Base-by-base conservation (phyloP, 1,140 invertebrate genomes). In the Drepana arcuata region DNA sequence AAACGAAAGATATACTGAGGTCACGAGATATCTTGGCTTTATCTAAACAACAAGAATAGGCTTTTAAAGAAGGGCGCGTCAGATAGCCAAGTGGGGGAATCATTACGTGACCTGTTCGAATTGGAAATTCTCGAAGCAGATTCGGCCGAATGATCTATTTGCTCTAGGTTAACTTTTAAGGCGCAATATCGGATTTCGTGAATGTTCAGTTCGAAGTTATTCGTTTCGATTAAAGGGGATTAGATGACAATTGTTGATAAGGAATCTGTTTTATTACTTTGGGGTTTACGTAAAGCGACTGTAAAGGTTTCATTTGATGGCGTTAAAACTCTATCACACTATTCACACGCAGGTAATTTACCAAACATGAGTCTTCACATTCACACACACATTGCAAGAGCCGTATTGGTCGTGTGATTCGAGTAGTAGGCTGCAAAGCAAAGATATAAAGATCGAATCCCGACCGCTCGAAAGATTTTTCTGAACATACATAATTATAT, bases 21-120 rank as follows among this genome's bases (percentile, higher is more conserved):
- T 82, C 78, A 79, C 50, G 39, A 56, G 68, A 75, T 72, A 79
- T 79, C 73, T 71, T 53, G 37, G 54, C 46, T 59, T 81, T 82
- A 82, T 82, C 77, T 60, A 36, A 35, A 35, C 49, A 52, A 82
- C 77, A 79, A 67, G 72, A 69, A 79, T 79, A 70, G 68, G 74
- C 77, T 82, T 82, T 82, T 82, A 82, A 70, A 71, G 52, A 49
- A 37, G 47, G 61, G 45, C 50, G 58, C 46, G 53, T 41, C 41
- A 48, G 64, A 70, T 64, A 71, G 54, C 38, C 33, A 55, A 59
- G 46, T 54, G 41, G 42, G 41, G 41, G 54, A 63, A 57, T 72
- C 73, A 79, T 75, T 73, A 77, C 51, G 56, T 72, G 65, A 71
- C 70, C 68, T 78, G 55, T 59, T 47, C 39, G 56, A 63, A 59